phyloP scores from a whole-genome alignment of 2,797 vertebrate genomes.

The Streptopelia turtur region DNA sequence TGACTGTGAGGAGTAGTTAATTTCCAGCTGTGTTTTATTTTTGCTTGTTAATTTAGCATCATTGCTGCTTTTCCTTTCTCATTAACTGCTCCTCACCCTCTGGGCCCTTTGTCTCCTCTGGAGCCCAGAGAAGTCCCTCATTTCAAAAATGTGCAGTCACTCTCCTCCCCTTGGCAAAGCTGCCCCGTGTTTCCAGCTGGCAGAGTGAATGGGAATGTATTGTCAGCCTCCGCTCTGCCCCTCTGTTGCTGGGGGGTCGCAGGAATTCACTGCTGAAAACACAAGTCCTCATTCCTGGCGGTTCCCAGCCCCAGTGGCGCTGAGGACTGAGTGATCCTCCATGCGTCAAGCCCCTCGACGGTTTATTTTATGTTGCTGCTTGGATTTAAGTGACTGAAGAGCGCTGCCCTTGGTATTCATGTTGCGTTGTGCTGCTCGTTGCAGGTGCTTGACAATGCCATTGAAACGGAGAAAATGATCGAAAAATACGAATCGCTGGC shows the following conservation, averaged over 20 bases:
- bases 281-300: neutral
- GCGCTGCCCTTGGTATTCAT: neutral
- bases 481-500: conserved; percentile 97
- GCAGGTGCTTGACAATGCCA: conserved; percentile 94
- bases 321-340: neutral
- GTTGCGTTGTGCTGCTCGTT: neutral
- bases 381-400: neutral
- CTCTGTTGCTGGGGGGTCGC: neutral
- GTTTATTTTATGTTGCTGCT: neutral
- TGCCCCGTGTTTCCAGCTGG: neutral
- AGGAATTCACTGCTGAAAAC: neutral
- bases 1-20: neutral
- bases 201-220: neutral
- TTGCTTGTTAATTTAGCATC: conserved; percentile 10
- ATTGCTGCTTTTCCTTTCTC: neutral
- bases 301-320: neutral
- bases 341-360: neutral
- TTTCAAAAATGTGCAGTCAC: neutral
- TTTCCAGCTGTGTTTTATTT: conserved; percentile 25
- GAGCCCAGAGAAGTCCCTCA: neutral
- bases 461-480: conserved; percentile 97
- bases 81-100: neutral
- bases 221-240: neutral
- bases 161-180: neutral
- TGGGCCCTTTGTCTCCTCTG: neutral